phyloP scores from a whole-genome alignment of 2,797 vertebrate genomes.

The Adrianichthys oophorus region DNA sequence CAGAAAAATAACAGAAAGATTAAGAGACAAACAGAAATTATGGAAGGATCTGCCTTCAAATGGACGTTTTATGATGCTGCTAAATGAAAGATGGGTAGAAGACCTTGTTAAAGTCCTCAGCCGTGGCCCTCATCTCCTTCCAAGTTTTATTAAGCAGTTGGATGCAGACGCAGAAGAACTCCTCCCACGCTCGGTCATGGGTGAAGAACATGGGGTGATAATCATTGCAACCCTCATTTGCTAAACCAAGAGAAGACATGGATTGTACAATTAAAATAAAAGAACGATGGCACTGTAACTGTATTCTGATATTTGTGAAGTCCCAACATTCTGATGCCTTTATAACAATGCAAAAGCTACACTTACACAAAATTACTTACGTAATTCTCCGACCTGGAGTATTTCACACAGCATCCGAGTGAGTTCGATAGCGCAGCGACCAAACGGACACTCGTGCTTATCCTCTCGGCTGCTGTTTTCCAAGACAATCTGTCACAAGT shows the following conservation, averaged over 20 bases:
- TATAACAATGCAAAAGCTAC: background rate
- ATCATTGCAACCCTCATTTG: slow-evolving; percentile 96
- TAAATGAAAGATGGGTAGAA: background rate
- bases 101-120: slow-evolving; percentile 98
- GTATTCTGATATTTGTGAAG: background rate
- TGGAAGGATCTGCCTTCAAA: no score
- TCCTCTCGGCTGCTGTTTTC: slow-evolving; percentile 98
- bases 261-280: background rate
- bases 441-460: slow-evolving; percentile 97
- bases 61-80: no score
- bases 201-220: slow-evolving; percentile 99
- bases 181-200: slow-evolving; percentile 95
- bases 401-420: slow-evolving; percentile 97
- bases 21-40: no score
- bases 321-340: background rate
- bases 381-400: slow-evolving; percentile 94
- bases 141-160: slow-evolving; percentile 98
- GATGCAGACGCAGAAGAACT: slow-evolving; percentile 97
- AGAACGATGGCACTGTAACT: background rate
- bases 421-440: slow-evolving; percentile 95
- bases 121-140: slow-evolving; percentile 98
- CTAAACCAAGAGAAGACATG: slow-evolving; percentile 60
- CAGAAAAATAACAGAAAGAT: no score
- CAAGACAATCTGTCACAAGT: slow-evolving; percentile 79
- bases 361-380: slow-evolving; percentile 77